Percentiles rank a stretch among this genome's conserved stretches.
These are phyloP conservation scores for Dicrurus megarhynchus DNA, from an alignment of 2,113 vertebrate genomes.

Conservation along the genomic window DNA sequence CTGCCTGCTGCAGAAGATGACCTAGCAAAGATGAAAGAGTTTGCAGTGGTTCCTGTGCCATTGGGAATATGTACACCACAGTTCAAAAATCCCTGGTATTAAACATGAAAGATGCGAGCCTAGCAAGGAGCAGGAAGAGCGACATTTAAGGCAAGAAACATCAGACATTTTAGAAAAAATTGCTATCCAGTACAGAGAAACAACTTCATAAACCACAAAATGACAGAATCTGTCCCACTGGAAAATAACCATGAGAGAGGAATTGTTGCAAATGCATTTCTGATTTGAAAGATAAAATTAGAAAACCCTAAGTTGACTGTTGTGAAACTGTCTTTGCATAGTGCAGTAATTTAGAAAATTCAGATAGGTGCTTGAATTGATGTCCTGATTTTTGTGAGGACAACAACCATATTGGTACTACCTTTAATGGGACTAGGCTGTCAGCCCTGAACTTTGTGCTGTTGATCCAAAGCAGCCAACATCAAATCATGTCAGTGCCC, in stretches of 20 bases:
- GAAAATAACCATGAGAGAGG: not conserved
- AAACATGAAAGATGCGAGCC: not conserved
- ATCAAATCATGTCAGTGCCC: not conserved
- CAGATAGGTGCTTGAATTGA: not conserved
- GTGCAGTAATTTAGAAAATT: not conserved
- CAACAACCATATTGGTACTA: not conserved
- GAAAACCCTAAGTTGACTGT: not conserved
- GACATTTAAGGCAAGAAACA: not conserved
- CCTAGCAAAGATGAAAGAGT: not conserved
- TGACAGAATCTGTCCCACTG: not conserved
- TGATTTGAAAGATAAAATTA: conserved; percentile 11
- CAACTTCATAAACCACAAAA: not conserved
- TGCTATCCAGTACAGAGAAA: not conserved
- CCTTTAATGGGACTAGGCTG: not conserved
- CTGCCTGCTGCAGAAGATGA: not conserved
- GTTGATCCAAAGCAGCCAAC: not conserved
- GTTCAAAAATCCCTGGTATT: not conserved
- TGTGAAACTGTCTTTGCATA: not conserved
- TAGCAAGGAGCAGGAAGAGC: not conserved
- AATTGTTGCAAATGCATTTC: not conserved
- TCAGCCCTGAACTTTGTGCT: not conserved
- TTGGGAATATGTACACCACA: not conserved
- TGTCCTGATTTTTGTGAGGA: not conserved
- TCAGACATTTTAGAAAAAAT: not conserved
- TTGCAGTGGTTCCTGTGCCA: not conserved